These are phyloP conservation scores for Drosophila murphyi DNA, from an alignment of 1,140 invertebrate genomes.

Conservation along the genomic window DNA sequence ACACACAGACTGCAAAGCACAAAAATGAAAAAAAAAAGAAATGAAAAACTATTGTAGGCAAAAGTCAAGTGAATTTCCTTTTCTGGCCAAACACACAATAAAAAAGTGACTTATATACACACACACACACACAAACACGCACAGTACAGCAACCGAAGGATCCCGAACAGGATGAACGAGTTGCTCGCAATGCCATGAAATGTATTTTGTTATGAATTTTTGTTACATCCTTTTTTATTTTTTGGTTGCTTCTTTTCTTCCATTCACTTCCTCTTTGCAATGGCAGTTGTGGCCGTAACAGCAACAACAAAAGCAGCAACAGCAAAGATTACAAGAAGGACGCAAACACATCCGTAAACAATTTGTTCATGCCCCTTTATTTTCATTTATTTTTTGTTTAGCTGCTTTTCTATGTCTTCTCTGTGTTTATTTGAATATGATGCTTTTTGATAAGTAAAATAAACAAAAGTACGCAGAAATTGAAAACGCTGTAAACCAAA, in stretches of 20 bases:
- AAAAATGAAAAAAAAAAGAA: conserved; percentile 23
- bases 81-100: conserved; percentile 39
- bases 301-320: conserved; percentile 22
- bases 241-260: conserved; percentile 37
- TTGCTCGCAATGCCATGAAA: conserved; percentile 69
- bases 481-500: conserved; percentile 59
- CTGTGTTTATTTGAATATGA: conserved; percentile 58
- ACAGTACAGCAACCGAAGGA: conserved; percentile 13
- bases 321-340: conserved; percentile 61
- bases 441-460: conserved; percentile 73
- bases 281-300: conserved; percentile 25
- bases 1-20: conserved; percentile 26
- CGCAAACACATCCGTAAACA: conserved; percentile 81
- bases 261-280: conserved; percentile 41
- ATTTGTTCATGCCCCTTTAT: conserved; percentile 79
- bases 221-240: conserved; percentile 70
- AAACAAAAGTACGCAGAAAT: conserved; percentile 72
- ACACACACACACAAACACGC: conserved; percentile 18
- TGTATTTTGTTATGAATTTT: conserved; percentile 81
- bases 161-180: conserved; percentile 48
- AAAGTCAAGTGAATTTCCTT: conserved; percentile 81
- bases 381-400: conserved; percentile 29
- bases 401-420: conserved; percentile 47
- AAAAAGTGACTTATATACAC: conserved; percentile 27
- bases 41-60: conserved; percentile 65